Evolutionary conservation across 92 coral and sea anemone genomes (phyloP).

Genomic region (Parazoanthus darwini): DNA sequence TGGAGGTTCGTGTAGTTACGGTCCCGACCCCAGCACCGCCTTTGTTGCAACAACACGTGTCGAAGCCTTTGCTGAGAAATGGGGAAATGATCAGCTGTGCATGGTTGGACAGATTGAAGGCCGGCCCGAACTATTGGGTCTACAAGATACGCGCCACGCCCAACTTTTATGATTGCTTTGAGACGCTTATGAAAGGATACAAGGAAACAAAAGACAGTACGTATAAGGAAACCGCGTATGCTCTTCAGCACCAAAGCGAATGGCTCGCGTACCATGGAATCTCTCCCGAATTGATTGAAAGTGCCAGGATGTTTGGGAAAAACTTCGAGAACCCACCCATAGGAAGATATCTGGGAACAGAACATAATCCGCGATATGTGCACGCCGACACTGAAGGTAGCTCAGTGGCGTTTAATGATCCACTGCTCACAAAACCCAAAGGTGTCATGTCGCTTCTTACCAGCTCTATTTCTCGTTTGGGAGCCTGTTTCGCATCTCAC

Average conservation of each 20-base stretch:
- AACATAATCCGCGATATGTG: background rate
- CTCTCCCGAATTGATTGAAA: background rate
- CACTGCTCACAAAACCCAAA: background rate
- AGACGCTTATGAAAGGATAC: background rate
- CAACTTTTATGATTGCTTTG: background rate
- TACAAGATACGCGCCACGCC: constrained; percentile 8
- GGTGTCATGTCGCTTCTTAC: background rate
- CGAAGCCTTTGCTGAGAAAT: background rate
- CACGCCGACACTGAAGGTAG: background rate
- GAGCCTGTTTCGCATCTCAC: background rate
- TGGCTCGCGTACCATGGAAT: constrained; percentile 11
- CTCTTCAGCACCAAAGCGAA: background rate
- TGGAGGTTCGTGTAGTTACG: background rate
- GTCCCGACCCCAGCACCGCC: background rate
- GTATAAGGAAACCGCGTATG: background rate
- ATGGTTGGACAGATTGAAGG: background rate
- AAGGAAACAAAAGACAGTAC: background rate
- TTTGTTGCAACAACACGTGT: constrained; percentile 1
- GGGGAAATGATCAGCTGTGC: background rate
- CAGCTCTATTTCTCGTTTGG: background rate
- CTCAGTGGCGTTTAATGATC: background rate
- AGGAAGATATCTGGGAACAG: background rate
- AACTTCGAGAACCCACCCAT: background rate
- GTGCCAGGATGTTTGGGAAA: background rate
- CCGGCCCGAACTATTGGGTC: background rate